Base-by-base conservation (phyloP, 2,888 invertebrate species). In the Eudasyphora cyanicolor region DNA sequence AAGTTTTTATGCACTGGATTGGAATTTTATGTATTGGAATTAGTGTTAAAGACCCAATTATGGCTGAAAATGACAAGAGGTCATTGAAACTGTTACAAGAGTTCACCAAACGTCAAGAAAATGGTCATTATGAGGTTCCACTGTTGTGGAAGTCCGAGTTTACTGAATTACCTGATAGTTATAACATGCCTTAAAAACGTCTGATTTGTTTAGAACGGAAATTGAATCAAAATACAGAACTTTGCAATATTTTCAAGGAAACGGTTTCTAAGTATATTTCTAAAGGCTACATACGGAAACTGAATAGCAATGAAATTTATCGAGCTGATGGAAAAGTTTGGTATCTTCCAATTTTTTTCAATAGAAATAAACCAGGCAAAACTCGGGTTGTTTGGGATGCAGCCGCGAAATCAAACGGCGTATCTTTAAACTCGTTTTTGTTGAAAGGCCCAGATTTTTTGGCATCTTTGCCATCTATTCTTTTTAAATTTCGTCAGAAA, bases 111-210 rank as follows among this genome's bases (percentile, higher is more conserved):
- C 21, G 21, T 21, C 29, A 32, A 54, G 62, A 62, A 32, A n/a
- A 32, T n/a, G 14, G 17, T 17, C 62, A 62, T 32, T 62, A 62
- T 32, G n/a, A n/a, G n/a, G n/a, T n/a, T n/a, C n/a, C n/a, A n/a
- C n/a, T n/a, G n/a, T n/a, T n/a, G n/a, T n/a, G 29, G 10, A n/a
- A n/a, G n/a, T n/a, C n/a, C n/a, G n/a, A n/a, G n/a, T n/a, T n/a
- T n/a, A n/a, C n/a, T n/a, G n/a, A n/a, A n/a, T 19, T 64, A 17
- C 64, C 64, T 6, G 64, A 38, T 21, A 64, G 64, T n/a, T 64
- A 64, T 12, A 14, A 64, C 17, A 64, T 64, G 64, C 7, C 64
- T 19, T n/a, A 19, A 32, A 64, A 19, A 38, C 24, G 38, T 2
- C 64, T 64, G 2, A 29, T 27, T n/a, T 64, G 38, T 10, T 19